phyloP scores from a whole-genome alignment of 2,113 vertebrate species.

The Ictalurus furcatus region DNA sequence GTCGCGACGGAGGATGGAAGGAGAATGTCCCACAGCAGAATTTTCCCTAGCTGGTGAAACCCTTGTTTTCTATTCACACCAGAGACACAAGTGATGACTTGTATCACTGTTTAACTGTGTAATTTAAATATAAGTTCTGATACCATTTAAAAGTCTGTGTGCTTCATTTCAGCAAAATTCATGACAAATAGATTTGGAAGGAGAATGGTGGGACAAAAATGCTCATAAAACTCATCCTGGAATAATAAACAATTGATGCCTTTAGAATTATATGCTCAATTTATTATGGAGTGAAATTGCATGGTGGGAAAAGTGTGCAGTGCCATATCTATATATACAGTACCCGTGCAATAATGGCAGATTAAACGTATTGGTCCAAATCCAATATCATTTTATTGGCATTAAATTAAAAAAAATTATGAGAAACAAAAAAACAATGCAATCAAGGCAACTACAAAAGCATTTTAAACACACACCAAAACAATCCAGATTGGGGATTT shows the following conservation, averaged over 20 bases:
- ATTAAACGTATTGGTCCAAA: neutral
- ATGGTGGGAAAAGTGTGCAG: neutral
- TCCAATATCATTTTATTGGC: slow-evolving; percentile 1
- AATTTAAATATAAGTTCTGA: neutral
- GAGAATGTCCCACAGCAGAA: neutral
- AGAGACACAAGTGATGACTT: neutral
- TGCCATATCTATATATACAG: neutral
- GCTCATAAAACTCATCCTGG: neutral
- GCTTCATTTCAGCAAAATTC: neutral
- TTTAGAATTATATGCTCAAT: neutral
- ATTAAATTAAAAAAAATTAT: neutral
- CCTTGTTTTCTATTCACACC: neutral
- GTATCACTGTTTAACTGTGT: neutral
- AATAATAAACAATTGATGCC: neutral
- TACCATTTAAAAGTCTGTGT: neutral
- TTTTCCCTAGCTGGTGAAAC: neutral
- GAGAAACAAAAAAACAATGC: neutral
- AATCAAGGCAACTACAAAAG: neutral
- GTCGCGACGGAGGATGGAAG: neutral
- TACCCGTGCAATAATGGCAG: neutral
- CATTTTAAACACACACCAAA: neutral
- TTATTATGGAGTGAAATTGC: neutral
- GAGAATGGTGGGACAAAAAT: neutral
- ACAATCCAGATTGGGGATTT: neutral
- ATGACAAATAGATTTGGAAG: neutral